These are phyloP conservation scores for Leptosomus discolor DNA, from an alignment of 2,113 vertebrate species.

Conservation along the genomic window DNA sequence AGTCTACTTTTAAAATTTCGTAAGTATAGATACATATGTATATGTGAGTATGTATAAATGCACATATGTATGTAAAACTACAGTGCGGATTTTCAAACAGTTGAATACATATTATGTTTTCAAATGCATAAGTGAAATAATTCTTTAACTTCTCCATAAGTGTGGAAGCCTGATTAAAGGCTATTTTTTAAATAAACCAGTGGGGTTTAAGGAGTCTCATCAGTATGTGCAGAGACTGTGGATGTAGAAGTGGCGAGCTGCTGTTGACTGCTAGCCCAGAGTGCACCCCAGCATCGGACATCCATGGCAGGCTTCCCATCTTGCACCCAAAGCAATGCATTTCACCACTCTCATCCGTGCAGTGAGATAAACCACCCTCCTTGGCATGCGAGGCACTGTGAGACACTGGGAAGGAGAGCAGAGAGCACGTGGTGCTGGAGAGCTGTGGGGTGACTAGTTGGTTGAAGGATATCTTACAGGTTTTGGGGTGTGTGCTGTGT, in stretches of 20 bases:
- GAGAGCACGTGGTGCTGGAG: fast-evolving
- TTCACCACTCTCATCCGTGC: neutral
- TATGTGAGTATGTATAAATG: neutral
- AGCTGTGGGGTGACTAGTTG: neutral
- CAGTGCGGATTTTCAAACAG: neutral
- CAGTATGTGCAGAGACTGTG: neutral
- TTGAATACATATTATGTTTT: neutral
- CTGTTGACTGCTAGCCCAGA: neutral
- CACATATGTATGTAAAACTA: neutral
- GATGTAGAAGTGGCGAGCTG: neutral
- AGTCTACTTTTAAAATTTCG: neutral
- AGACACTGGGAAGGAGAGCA: neutral
- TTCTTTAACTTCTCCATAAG: neutral
- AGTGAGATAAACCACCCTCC: too few species aligned
- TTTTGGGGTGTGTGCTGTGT: neutral
- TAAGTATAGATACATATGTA: neutral
- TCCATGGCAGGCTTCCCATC: neutral
- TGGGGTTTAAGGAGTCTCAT: neutral
- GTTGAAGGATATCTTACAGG: neutral
- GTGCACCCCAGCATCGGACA: fast-evolving
- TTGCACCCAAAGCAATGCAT: neutral
- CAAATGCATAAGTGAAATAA: neutral
- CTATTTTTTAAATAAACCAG: neutral
- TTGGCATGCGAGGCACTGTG: fast-evolving
- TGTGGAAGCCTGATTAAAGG: neutral